phyloP scores from a whole-genome alignment of 2,888 invertebrate genomes.

The Heliconius erato region DNA sequence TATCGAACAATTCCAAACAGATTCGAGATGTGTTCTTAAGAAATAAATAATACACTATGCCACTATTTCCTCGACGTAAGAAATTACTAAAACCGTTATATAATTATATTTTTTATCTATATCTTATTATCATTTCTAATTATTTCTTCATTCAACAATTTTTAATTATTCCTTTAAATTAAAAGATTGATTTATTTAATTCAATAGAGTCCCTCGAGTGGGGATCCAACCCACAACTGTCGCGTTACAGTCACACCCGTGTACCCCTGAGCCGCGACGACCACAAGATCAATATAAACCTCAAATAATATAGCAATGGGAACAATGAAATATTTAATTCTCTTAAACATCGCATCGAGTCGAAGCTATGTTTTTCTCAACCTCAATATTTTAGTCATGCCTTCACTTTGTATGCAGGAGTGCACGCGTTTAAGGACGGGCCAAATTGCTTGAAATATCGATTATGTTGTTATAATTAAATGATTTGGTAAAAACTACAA shows the following conservation, averaged over 20 bases:
- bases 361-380: constrained; percentile 16
- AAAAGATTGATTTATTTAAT: too few species aligned
- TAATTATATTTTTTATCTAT: not conserved
- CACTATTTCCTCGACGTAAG: not conserved
- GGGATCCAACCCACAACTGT: too few species aligned
- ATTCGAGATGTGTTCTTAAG: not conserved
- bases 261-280: too few species aligned
- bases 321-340: constrained; percentile 25
- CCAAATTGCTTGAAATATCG: constrained; percentile 32
- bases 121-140: not conserved
- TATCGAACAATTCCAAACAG: too few species aligned
- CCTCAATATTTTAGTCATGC: constrained; percentile 34
- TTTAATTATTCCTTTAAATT: not conserved
- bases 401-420: constrained; percentile 32
- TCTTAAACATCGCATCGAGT: not conserved
- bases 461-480: constrained; percentile 37
- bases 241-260: too few species aligned
- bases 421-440: constrained; percentile 20
- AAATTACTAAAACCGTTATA: not conserved
- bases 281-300: not conserved
- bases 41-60: not conserved
- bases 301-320: not conserved
- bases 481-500: not conserved
- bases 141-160: too few species aligned
- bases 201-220: too few species aligned